Conservation (phyloP, 2,888 invertebrate species). For the Adineta ricciae region DNA sequence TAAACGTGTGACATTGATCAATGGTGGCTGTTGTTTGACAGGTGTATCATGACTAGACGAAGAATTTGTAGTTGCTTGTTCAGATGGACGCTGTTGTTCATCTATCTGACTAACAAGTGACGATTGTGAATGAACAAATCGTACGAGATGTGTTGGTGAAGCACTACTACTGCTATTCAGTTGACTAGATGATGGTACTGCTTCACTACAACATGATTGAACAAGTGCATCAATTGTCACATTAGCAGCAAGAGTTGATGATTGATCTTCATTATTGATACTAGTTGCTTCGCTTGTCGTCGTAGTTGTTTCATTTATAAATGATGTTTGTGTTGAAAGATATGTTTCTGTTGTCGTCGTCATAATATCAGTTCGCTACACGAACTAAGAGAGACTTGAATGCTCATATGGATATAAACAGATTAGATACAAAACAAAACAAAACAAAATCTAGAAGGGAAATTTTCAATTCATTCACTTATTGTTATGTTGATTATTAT, state of each 20-base stretch:
- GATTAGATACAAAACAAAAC: neutral
- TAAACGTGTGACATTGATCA: neutral
- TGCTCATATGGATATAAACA: neutral
- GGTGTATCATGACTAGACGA: constrained; percentile 1
- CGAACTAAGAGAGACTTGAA: neutral
- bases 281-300: neutral
- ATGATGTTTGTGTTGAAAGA: constrained; percentile 7
- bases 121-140: constrained; percentile 5
- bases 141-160: constrained; percentile 9
- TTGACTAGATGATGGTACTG: constrained; percentile 5
- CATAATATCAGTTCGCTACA: neutral
- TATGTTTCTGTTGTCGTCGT: constrained; percentile 9
- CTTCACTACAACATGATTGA: constrained; percentile 5
- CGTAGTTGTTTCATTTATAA: neutral
- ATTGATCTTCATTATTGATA: neutral
- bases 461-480: neutral
- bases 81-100: constrained; percentile 13
- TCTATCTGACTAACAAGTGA: constrained; percentile 15
- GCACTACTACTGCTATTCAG: constrained; percentile 7
- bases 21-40: neutral
- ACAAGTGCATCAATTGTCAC: constrained; percentile 3
- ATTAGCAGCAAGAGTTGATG: neutral
- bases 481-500: neutral
- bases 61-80: neutral
- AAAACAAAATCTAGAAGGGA: neutral